These are phyloP conservation scores for Pachypeltis micranthus DNA, from an alignment of 1,140 invertebrate species.

Conservation along the genomic window DNA sequence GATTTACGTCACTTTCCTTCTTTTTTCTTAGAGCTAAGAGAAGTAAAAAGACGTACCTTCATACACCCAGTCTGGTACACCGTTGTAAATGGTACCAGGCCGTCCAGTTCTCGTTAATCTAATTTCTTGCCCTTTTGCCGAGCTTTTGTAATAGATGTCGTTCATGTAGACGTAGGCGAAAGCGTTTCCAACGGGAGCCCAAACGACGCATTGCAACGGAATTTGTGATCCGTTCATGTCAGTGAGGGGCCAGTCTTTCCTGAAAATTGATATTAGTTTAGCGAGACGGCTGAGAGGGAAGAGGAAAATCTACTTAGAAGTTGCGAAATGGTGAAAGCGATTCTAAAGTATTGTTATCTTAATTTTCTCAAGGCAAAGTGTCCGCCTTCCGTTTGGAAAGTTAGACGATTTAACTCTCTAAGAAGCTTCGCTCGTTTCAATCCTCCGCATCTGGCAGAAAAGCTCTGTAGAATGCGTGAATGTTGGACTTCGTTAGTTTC, in stretches of 20 bases:
- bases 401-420: no score
- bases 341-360: no score
- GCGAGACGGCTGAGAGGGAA: no score
- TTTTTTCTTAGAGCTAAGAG: constrained; percentile 41
- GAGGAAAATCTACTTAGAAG: no score
- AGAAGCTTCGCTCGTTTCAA: no score
- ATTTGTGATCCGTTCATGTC: constrained; percentile 34
- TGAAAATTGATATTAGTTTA: no score
- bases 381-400: no score
- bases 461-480: no score
- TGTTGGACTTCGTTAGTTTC: no score
- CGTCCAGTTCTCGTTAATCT: constrained; percentile 39
- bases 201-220: constrained; percentile 34
- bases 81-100: constrained; percentile 53
- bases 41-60: constrained; percentile 49
- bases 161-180: constrained; percentile 66
- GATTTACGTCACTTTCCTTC: constrained; percentile 35
- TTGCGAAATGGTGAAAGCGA: no score
- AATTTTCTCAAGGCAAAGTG: no score
- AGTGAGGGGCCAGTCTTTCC: constrained; percentile 20
- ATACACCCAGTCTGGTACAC: constrained; percentile 69
- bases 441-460: no score
- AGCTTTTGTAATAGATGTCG: constrained; percentile 60
- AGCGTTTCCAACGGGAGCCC: constrained; percentile 57
- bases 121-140: constrained; percentile 38